Evolutionary conservation across 2,888 invertebrate species (phyloP).

Genomic region (Oscheius sp.): DNA sequence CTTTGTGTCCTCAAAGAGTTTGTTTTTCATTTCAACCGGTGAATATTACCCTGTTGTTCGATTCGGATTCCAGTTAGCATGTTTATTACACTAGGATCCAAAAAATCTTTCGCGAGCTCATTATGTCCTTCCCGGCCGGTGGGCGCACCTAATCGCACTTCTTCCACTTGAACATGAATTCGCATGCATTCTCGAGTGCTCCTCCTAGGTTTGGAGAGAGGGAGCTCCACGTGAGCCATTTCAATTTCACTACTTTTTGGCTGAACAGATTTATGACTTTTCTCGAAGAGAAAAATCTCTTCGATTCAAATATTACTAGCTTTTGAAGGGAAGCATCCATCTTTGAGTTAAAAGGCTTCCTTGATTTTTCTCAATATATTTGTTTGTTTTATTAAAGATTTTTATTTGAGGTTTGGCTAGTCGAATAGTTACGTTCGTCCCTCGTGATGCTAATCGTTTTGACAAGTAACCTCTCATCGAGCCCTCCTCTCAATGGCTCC

Average conservation of each 20-base stretch:
- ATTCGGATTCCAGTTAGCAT: no score
- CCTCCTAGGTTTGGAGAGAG: not conserved
- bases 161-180: conserved; percentile 31
- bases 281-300: no score
- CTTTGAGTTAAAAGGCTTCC: no score
- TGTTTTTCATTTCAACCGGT: no score
- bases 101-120: not conserved
- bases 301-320: no score
- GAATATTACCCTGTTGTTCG: no score
- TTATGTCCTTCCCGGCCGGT: not conserved
- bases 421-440: no score
- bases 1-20: not conserved
- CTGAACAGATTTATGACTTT: not conserved
- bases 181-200: conserved; percentile 31
- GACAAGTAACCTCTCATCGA: conserved; percentile 3
- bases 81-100: no score
- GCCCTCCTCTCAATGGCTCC: not conserved
- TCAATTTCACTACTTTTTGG: conserved; percentile 5
- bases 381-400: no score
- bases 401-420: no score
- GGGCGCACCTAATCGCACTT: conserved; percentile 9
- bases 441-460: conserved; percentile 17
- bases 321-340: no score
- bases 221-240: not conserved
- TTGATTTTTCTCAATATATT: no score